phyloP scores from a whole-genome alignment of 2,113 vertebrate species.

The Pholis gunnellus region DNA sequence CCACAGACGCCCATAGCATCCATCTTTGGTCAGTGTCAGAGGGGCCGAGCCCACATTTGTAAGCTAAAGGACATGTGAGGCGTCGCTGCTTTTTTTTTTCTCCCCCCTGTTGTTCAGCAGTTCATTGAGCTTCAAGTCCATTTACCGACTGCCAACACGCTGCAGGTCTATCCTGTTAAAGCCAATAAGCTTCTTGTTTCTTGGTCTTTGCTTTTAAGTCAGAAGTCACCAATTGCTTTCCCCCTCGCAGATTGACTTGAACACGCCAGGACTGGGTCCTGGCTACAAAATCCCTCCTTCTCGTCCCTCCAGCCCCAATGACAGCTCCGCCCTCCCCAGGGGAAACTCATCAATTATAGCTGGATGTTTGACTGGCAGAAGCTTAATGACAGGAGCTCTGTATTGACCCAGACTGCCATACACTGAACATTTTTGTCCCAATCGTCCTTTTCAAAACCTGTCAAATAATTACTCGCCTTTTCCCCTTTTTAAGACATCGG shows the following conservation, averaged over 20 bases:
- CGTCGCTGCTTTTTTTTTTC: conserved; percentile 5
- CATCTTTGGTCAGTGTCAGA: conserved; percentile 6
- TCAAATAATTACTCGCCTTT: conserved; percentile 67
- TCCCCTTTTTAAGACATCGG: conserved; percentile 12
- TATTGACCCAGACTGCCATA: conserved; percentile 82
- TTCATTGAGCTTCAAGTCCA: conserved; percentile 43
- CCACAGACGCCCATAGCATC: conserved; percentile 29
- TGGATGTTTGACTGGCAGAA: conserved; percentile 84
- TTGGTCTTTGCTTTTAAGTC: conserved; percentile 61
- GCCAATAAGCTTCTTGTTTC: conserved; percentile 59
- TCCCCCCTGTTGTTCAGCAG: conserved; percentile 8
- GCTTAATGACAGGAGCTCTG: conserved; percentile 82
- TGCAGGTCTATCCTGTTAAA: conserved; percentile 55
- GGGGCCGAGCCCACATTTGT: conserved; percentile 6
- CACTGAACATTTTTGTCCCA: conserved; percentile 74
- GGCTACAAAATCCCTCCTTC: conserved; percentile 55
- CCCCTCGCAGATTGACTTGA: conserved; percentile 30
- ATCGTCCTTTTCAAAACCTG: conserved; percentile 73
- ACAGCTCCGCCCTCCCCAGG: conserved; percentile 73
- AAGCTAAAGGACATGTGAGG: conserved; percentile 20
- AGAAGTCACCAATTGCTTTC: conserved; percentile 52
- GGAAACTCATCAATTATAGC: conserved; percentile 84
- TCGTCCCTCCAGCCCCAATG: conserved; percentile 56
- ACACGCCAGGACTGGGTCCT: conserved; percentile 38
- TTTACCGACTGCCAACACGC: conserved; percentile 40